Conservation (phyloP, 2,797 vertebrate genomes). For the Brachyalestes nurse region DNA sequence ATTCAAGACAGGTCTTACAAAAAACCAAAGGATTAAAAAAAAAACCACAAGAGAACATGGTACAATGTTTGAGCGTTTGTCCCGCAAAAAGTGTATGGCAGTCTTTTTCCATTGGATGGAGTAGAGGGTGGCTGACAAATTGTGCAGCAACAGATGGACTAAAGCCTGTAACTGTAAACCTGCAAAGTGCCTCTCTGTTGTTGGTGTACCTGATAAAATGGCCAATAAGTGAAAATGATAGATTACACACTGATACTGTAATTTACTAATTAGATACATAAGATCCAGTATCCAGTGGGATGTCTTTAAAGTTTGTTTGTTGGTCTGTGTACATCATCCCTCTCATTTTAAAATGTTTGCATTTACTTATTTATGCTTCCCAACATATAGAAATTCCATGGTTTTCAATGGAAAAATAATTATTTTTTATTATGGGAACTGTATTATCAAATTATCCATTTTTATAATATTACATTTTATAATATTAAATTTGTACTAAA, state of each 20-base stretch:
- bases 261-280: conserved; percentile 27
- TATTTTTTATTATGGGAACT: background rate
- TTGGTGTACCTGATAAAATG: background rate
- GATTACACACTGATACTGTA: conserved; percentile 7
- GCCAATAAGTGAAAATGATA: background rate
- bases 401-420: background rate
- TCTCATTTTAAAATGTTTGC: background rate
- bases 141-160: background rate
- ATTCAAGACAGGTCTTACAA: no score
- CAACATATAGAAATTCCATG: background rate
- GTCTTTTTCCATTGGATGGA: background rate
- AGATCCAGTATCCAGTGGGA: background rate
- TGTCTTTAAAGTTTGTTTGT: background rate
- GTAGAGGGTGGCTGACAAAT: background rate
- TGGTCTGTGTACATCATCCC: background rate
- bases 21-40: no score
- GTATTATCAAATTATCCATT: background rate
- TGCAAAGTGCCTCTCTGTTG: background rate
- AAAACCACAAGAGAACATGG: no score
- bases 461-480: background rate
- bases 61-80: no score
- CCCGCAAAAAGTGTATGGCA: background rate
- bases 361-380: background rate
- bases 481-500: background rate
- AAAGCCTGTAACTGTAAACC: background rate